Evolutionary conservation across 2,113 vertebrate genomes (phyloP).

Genomic region (Phalacrocorax carbo): DNA sequence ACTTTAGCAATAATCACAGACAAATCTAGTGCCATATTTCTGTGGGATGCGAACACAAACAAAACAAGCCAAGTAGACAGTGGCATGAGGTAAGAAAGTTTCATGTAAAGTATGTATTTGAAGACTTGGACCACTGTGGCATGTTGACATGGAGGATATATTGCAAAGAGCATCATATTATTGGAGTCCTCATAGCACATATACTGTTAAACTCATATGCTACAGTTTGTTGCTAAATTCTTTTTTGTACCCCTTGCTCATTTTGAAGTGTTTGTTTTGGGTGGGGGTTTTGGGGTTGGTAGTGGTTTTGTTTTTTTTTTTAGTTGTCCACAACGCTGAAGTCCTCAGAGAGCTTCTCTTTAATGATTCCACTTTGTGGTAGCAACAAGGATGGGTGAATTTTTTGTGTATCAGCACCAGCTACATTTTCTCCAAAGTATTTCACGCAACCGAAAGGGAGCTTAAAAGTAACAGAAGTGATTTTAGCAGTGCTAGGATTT

Average conservation of each 20-base stretch:
- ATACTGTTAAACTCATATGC: not conserved
- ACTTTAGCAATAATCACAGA: constrained; percentile 91
- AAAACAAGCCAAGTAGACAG: constrained; percentile 92
- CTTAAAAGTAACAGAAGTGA: not conserved
- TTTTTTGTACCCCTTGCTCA: not conserved
- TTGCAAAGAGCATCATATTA: not conserved
- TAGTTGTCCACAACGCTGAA: not conserved
- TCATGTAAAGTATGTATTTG: not conserved
- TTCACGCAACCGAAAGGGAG: not conserved
- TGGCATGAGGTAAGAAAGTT: constrained; percentile 84
- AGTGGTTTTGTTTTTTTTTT: not conserved
- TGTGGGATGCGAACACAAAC: constrained; percentile 94
- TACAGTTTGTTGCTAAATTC: not conserved
- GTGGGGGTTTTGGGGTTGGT: not conserved
- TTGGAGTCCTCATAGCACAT: not conserved
- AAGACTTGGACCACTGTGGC: not conserved
- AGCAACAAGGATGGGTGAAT: not conserved
- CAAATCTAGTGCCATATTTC: constrained; percentile 86
- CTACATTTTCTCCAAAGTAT: not conserved
- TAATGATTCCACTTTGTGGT: not conserved
- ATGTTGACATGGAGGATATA: not conserved
- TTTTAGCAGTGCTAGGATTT: not conserved
- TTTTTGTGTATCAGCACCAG: not conserved
- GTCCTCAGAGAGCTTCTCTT: not conserved
- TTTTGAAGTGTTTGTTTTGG: not conserved